Evolutionary conservation across 92 coral and sea anemone species (phyloP), one percentile per base, ranked within the genome.

Genomic region (Parazoanthus darwini): DNA sequence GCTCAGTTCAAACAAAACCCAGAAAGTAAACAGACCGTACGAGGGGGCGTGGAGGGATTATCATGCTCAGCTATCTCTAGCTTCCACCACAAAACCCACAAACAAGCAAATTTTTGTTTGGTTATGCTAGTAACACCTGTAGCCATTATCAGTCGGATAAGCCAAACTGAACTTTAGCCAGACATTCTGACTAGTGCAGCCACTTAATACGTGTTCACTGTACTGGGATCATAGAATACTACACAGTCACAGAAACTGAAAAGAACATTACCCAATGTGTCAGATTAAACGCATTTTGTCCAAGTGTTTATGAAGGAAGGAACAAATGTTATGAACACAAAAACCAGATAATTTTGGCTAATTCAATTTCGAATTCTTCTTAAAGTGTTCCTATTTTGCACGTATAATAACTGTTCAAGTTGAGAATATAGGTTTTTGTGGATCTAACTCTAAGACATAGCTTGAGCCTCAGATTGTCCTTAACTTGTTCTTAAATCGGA

Each of bases 81-180:
- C 39, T 4, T 70, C 66, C 37, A 71, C 79, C 78, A 71, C 79
- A 84, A 84, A 71, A 70, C 78, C 87, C 79, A 43, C 87, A 84
- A 48, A 59, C 85, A 81, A 81, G 85, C 15, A 81, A 56, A 63
- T 42, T 70, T 11, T n/a, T 10, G 50, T 79, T 65, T 65, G 37
- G 73, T 23, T 43, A 58, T 56, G 8, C 37, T 15, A 59, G 8
- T 35, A 81, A 38, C 44, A 42, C 75, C 74, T 10, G 20, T 38
- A 67, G 29, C 38, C 35, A 82, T 43, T 66, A 42, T 65, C 37
- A 82, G 59, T 82, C 72, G 22, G 33, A 82, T 82, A 3, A 82
- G 8, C 37, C 51, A 65, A 67, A 35, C 8, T 36, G 20, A 74
- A 9, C 16, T 74, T 48, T 58, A 82, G 54, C 23, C 43, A 42